Conservation (phyloP, 2,113 vertebrate species). For the Fulica atra region DNA sequence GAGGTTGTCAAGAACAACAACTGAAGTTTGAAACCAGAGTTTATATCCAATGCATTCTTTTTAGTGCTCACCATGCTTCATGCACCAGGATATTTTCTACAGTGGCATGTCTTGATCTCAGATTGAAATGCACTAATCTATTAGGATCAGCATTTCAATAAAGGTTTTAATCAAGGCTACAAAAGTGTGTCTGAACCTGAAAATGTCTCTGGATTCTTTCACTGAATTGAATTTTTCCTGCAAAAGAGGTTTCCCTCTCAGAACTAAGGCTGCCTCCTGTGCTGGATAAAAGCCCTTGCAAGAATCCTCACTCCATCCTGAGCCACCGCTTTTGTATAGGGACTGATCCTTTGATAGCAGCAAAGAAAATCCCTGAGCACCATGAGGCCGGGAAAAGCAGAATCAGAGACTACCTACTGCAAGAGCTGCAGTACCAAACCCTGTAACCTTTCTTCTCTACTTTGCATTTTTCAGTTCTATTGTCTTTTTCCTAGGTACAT, state of each 20-base stretch:
- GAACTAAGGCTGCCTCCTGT: slow-evolving; percentile 8
- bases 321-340: background rate
- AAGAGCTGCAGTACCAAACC: background rate
- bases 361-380: slow-evolving; percentile 23
- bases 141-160: background rate
- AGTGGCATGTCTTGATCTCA: background rate
- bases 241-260: slow-evolving; percentile 1
- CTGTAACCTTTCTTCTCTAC: background rate
- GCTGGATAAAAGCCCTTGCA: slow-evolving; percentile 24
- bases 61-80: background rate
- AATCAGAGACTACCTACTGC: background rate
- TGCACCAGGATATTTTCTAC: background rate
- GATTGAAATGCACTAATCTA: background rate
- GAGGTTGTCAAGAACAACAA: background rate
- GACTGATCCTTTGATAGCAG: background rate
- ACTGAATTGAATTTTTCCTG: background rate
- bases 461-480: background rate
- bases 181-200: background rate
- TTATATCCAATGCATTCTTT: background rate
- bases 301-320: background rate
- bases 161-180: background rate
- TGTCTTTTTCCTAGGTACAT: background rate
- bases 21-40: background rate
- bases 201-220: background rate
- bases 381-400: background rate